Base-by-base conservation (phyloP, 2,113 vertebrate species). In the Leuciscus idus region DNA sequence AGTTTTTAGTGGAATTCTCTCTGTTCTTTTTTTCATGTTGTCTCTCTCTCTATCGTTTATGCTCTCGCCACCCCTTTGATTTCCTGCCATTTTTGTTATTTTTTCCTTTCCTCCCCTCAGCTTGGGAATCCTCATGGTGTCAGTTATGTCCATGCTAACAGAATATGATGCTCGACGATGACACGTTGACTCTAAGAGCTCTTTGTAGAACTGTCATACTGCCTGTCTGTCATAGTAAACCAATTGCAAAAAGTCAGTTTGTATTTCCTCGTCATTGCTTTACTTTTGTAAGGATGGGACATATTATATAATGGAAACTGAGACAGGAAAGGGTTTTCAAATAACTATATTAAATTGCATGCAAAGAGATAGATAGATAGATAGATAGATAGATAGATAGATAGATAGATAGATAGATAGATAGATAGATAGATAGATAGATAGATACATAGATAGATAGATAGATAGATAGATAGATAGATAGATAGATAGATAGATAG, bases 151-250 rank as follows among this genome's bases (percentile, higher is more conserved):
- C 87, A 87, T 43, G 83, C 87, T 76, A 82, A 89, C 83, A 85
- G 86, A 87, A 90, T 93, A 93, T 93, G 91, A 91, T 91, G 89
- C 90, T 91, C 90, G 90, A 93, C 86, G 84, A 84, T 57, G 83
- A 91, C 91, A 89, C 74, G 87, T 89, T 91, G 74, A n/a, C 87
- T 89, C 81, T 84, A 86, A 91, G 89, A 88, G 91, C 90, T 92
- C 90, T 93, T 91, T 93, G 90, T 94, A 87, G 89, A 91, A 92
- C 89, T 92, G 92, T 93, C 93, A 90, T 86, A 91, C 89, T 86
- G 91, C 50, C 91, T 91, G 92, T 92, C 90, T 87, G 87, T 17
- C 85, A 91, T 93, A 89, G 83, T 87, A 88, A 11, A 88, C 90
- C 81, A 83, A 84, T 85, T 85, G 85, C 84, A 84, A 90, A 86